Conservation (phyloP, 2,113 vertebrate species). For the Passer montanus region DNA sequence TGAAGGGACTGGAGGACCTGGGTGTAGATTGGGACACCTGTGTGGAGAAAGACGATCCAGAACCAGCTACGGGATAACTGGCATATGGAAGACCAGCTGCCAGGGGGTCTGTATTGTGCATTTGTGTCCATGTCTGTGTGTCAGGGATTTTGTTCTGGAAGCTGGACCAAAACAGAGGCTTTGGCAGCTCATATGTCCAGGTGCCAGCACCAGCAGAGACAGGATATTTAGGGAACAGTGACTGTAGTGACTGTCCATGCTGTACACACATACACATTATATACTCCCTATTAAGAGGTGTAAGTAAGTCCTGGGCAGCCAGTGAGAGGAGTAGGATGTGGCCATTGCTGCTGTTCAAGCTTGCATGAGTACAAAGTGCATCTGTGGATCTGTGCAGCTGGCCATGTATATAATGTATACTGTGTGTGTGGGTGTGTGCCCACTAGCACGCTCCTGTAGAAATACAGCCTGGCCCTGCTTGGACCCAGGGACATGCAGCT, state of each 20-base stretch:
- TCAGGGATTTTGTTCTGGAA: background rate
- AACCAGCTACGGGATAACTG: background rate
- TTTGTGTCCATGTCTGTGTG: background rate
- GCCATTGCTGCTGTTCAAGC: background rate
- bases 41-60: background rate
- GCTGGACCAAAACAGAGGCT: background rate
- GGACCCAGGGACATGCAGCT: background rate
- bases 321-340: accelerated
- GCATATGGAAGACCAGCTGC: background rate
- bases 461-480: background rate
- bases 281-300: background rate
- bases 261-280: background rate
- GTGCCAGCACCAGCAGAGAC: background rate
- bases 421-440: background rate
- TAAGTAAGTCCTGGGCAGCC: background rate
- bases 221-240: background rate
- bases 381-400: background rate
- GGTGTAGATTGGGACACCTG: background rate
- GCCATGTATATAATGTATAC: background rate
- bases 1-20: background rate
- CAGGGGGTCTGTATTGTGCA: background rate
- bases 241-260: background rate
- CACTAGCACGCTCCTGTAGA: background rate
- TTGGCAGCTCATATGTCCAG: background rate
- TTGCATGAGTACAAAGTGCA: background rate